A percentile compares a stretch with the other conserved stretches of the same genome.
These are phyloP conservation scores for Orthosia cruda DNA, from an alignment of 2,888 invertebrate species.

Conservation along the genomic window DNA sequence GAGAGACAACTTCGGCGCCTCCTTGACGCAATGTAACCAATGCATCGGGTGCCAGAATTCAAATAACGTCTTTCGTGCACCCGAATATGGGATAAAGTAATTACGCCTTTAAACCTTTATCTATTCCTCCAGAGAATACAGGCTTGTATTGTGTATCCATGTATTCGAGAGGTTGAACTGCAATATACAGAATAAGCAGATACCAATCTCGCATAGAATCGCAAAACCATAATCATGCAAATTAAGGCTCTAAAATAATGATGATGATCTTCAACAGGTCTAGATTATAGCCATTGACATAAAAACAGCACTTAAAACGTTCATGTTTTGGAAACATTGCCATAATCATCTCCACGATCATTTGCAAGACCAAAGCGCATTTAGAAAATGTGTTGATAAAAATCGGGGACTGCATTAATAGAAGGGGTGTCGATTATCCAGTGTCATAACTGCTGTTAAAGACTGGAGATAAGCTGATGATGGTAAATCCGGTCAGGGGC, in stretches of 20 bases:
- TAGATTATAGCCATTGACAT: slow-evolving; percentile 13
- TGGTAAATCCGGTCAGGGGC: slow-evolving; percentile 21
- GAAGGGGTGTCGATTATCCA: slow-evolving; percentile 32
- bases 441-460: slow-evolving; percentile 19
- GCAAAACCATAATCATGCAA: not conserved
- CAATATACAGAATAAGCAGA: not conserved
- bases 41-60: too few relatives aligned
- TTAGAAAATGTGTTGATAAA: slow-evolving; percentile 41
- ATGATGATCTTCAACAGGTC: not conserved
- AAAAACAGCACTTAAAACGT: slow-evolving; percentile 15
- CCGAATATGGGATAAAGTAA: too few relatives aligned
- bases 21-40: too few relatives aligned
- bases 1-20: too few relatives aligned
- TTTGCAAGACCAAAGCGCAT: slow-evolving; percentile 17
- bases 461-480: slow-evolving; percentile 45
- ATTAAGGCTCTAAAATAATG: slow-evolving; percentile 6
- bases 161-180: too few relatives aligned
- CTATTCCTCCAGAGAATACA: too few relatives aligned
- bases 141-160: too few relatives aligned
- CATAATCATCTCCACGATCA: slow-evolving; percentile 23
- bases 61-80: too few relatives aligned
- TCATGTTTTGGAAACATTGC: slow-evolving; percentile 19
- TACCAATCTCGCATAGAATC: slow-evolving; percentile 10
- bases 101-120: too few relatives aligned
- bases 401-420: slow-evolving; percentile 24